Base-by-base conservation (phyloP, 1,140 invertebrate species). In the Drosophila burlai region DNA sequence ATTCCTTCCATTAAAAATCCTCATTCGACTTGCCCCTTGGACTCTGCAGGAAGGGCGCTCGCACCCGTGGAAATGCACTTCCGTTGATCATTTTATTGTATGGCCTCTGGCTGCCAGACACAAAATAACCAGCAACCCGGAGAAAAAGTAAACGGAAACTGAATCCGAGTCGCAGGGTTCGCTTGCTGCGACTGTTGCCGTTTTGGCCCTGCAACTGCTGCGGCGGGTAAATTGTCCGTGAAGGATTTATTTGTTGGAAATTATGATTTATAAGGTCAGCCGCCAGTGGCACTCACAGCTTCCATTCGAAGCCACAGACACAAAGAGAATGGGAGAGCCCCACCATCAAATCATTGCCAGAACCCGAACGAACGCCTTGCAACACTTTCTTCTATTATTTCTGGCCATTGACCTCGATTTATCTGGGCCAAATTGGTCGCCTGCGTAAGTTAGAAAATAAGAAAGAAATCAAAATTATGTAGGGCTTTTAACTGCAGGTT, bases 191-290 rank as follows among this genome's bases (percentile, higher is more conserved):
- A 62, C 68, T 89, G 84, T 89, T 87, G 84, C 84, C 83, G 50
- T 81, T 87, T 81, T 80, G 81, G 58, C 67, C 76, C 57, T 50
- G 59, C 57, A 63, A 38, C 49, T 66, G 73, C 55, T 72, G 63
- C 65, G 59, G 50, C 74, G 71, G 85, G 83, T 90, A 76, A 89
- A 89, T 89, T 89, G 85, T 81, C 85, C 84, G 81, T 90, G 71
- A 89, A 89, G 85, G 84, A 89, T 89, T 89, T 89, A 89, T 89
- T 90, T 90, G 81, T 83, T 85, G 66, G 78, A 81, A 84, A 89
- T 89, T 90, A 89, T 89, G 84, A 89, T 89, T 89, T 89, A 90
- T 89, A 89, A 90, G 84, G 62, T 73, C 66, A 81, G 66, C 75
- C 77, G 84, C 77, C 84, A 80, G 40, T 69, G 55, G 60, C 71